Base-by-base conservation (phyloP, 2,888 invertebrate genomes). In the Drosophila hawaiiensis region DNA sequence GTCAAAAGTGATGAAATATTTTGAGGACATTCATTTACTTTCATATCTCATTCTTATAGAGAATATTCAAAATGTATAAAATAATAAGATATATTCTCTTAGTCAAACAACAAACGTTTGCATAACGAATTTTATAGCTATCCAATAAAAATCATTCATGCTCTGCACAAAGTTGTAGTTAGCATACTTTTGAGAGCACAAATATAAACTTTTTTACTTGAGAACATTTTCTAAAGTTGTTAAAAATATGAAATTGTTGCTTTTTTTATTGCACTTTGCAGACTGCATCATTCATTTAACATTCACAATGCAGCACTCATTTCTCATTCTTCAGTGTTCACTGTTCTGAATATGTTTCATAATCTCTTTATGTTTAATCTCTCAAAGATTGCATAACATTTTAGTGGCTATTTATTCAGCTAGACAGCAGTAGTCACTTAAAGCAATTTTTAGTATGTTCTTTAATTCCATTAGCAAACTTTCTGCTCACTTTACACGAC, bases 391-490 rank as follows among this genome's bases (percentile, higher is more conserved):
- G 22, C 61, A 25, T 41, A 7, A 19, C 25, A 52, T 54, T 59
- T 50, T n/a, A 31, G 31, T 58, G 43, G 14, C 58, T 19, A 69
- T 68, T 62, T 29, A 68, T 43, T 68, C 68, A 72, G 54, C 67
- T 55, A 52, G 68, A 54, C 72, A 68, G 10, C n/a, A 41, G 12
- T 5, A 43, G 47, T 7, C 50, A 59, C 49, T 77, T 77, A 37
- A 47, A 63, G 43, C 35, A 49, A 28, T 54, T 62, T 63, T 75
- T 59, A 71, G 71, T 49, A 58, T 74, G 74, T 70, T 71, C 61
- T 72, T 77, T 67, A 80, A 80, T 66, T 70, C 73, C 56, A 67
- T 82, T 65, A 64, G 68, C 16, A 67, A 73, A 73, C 41, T 79
- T 82, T 65, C 33, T 6, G 35, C 52, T 33, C 80, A 66, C 62